Conservation (phyloP, 2,888 invertebrate species). For the Agonopterix subpropinquella region DNA sequence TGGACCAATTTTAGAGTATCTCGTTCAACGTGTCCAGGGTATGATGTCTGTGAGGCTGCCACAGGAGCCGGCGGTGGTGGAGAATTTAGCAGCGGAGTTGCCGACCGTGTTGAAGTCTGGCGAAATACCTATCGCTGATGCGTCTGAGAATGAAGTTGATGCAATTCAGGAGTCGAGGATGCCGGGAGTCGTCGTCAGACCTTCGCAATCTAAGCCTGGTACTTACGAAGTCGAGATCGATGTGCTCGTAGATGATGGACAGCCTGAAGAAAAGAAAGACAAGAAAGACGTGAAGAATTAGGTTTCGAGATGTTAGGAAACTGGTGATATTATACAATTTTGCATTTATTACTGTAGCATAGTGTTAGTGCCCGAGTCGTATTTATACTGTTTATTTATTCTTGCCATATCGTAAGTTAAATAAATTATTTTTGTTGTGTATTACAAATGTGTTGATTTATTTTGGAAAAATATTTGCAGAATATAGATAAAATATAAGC, state of each 20-base stretch:
- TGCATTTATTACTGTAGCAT: slow-evolving; percentile 27
- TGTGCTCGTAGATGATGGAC: slow-evolving; percentile 54
- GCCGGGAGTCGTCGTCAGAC: slow-evolving; percentile 25
- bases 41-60: slow-evolving; percentile 76
- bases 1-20: slow-evolving; percentile 75
- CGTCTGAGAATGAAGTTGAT: slow-evolving; percentile 40
- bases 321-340: slow-evolving; percentile 15
- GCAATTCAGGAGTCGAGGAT: slow-evolving; percentile 40
- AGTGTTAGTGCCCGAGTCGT: slow-evolving; percentile 16
- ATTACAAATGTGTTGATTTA: slow-evolving; percentile 1
- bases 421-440: slow-evolving; percentile 10
- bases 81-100: neutral
- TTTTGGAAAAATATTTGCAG: neutral
- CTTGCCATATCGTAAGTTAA: slow-evolving; percentile 44
- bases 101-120: neutral
- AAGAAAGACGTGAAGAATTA: neutral
- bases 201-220: slow-evolving; percentile 19
- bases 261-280: slow-evolving; percentile 36
- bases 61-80: slow-evolving; percentile 41
- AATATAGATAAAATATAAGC: neutral
- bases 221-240: slow-evolving; percentile 22
- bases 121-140: slow-evolving; percentile 15
- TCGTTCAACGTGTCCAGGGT: slow-evolving; percentile 77
- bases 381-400: slow-evolving; percentile 38
- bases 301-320: slow-evolving; percentile 6